These are phyloP conservation scores for Lepus europaeus DNA, from an alignment of 2,113 vertebrate genomes.

Conservation along the genomic window DNA sequence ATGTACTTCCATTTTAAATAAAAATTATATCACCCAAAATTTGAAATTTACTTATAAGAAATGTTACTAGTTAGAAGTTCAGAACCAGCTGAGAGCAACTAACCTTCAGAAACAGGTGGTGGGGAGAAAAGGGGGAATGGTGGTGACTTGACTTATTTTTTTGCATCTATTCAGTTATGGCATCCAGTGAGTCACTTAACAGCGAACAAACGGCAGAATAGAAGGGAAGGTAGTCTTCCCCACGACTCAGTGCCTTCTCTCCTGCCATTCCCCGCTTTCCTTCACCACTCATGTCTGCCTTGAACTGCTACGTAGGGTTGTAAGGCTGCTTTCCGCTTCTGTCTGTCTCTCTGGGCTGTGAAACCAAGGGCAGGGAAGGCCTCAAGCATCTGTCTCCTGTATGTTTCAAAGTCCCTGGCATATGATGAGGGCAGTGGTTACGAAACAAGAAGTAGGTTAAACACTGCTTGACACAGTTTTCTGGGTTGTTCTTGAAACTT, in stretches of 20 bases:
- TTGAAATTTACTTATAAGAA: slow-evolving; percentile 19
- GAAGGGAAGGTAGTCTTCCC: not conserved
- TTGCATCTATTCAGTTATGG: not conserved
- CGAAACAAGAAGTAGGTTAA: not conserved
- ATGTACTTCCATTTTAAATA: slow-evolving; percentile 23
- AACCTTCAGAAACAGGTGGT: not conserved
- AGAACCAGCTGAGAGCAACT: not conserved
- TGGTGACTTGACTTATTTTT: not conserved
- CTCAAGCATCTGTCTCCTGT: not conserved
- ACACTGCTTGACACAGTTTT: not conserved
- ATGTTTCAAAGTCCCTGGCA: not conserved
- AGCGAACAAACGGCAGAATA: not conserved
- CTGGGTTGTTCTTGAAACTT: not conserved
- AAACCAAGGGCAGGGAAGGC: not conserved
- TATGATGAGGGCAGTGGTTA: not conserved
- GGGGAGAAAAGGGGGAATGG: not conserved
- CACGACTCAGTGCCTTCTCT: not conserved
- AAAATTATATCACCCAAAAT: not conserved
- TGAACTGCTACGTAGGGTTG: not conserved
- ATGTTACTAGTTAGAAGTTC: not conserved
- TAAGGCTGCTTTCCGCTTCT: not conserved
- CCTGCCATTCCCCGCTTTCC: accelerated
- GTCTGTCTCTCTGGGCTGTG: not conserved
- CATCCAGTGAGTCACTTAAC: not conserved
- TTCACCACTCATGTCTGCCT: not conserved